phyloP scores from a whole-genome alignment of 1,140 invertebrate genomes.

The Aphis craccivora region DNA sequence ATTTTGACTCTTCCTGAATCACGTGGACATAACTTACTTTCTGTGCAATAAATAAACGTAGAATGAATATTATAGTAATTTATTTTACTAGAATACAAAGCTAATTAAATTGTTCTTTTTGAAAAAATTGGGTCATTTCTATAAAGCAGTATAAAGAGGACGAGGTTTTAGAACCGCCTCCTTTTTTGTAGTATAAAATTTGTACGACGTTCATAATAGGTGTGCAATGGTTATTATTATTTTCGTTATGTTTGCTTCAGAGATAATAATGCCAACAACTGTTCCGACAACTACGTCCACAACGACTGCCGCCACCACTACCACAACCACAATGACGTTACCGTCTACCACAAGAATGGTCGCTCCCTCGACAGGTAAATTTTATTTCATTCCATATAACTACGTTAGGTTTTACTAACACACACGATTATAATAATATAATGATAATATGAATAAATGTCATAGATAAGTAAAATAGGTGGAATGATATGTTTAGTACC shows the following conservation, averaged over 20 bases:
- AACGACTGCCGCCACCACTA: slow-evolving; percentile 56
- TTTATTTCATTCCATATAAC: neutral
- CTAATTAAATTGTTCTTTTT: neutral
- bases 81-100: neutral
- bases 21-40: neutral
- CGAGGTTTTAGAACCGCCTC: too few species aligned
- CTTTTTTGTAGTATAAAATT: neutral
- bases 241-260: slow-evolving; percentile 43
- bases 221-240: neutral
- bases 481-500: neutral
- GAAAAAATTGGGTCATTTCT: neutral
- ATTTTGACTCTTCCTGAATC: neutral
- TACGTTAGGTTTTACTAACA: neutral
- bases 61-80: neutral
- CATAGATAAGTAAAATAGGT: neutral
- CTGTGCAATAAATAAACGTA: neutral
- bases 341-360: neutral
- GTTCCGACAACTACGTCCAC: slow-evolving; percentile 51
- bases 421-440: neutral
- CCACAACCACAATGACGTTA: slow-evolving; percentile 54
- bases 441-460: neutral
- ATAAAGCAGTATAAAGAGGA: neutral
- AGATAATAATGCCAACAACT: slow-evolving; percentile 58
- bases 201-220: neutral
- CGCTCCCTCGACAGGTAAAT: neutral